Evolutionary conservation across 2,113 vertebrate species (phyloP), one percentile per base, ranked within the genome.

Genomic region (Oriolus oriolus): DNA sequence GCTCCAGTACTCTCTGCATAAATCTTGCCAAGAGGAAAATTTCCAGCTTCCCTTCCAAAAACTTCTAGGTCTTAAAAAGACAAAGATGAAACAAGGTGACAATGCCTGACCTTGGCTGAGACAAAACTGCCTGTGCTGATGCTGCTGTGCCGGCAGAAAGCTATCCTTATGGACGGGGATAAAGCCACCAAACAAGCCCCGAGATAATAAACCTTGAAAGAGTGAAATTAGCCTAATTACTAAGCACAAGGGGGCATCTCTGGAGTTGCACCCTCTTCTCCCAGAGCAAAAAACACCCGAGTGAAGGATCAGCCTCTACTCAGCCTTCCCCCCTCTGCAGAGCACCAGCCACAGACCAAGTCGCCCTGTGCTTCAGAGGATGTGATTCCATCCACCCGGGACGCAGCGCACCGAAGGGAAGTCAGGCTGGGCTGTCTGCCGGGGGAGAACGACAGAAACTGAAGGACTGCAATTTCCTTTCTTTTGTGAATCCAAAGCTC

Each of bases 201-300:
- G 22, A 47, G 6, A 8, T 4, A 49, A 69, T 22, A 12, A 52
- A 57, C 31, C 10, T 22, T 31, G 9, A 3, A 23, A 53, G 10
- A 16, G n/a, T 61, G 19, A 56, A 93, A 89, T 16, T 6, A n/a
- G 26, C 8, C 73, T 79, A 15, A 69, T 39, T 73, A 13, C 9
- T 27, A 13, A 83, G 30, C 28, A 54, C 2, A 7, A 33, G 16
- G 24, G 14, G 33, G 7, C 27, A 64, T 9, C 22, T 35, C 19
- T 41, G 35, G 59, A 60, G 50, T 1, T 44, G 18, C 19, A 57
- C 0, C 18, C 16, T 7, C 0, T 7, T 84, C 28, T 35, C 27
- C 53, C 4, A 5, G 12, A 76, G 49, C 13, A 37, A n/a, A 10
- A 3, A 15, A 6, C 20, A 42, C 4, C 7, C 0, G 2, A 21